A percentile compares a stretch with the other conserved stretches of the same genome.
Evolutionary conservation across 2,113 vertebrate species (phyloP).

Genomic region (Jacana jacana): DNA sequence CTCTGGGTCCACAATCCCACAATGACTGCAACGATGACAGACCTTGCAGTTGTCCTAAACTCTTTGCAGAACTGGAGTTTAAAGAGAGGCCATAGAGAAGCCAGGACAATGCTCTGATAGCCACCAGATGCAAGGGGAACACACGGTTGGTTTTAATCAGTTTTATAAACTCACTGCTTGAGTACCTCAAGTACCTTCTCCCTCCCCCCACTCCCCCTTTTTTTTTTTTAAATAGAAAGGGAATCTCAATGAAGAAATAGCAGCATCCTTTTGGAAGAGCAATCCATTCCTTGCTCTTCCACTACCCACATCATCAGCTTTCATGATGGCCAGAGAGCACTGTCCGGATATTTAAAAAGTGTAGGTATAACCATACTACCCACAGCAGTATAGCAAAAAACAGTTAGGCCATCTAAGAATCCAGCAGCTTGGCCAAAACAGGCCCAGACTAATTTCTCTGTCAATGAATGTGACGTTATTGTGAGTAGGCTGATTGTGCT

Average conservation of each 20-base stretch:
- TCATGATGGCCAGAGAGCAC: not conserved
- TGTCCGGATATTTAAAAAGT: not conserved
- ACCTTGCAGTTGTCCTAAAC: not conserved
- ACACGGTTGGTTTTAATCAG: not conserved
- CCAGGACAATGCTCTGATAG: not conserved
- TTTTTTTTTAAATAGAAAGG: not conserved
- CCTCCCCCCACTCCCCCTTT: accelerated
- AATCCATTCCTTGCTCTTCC: not conserved
- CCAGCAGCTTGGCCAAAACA: not conserved
- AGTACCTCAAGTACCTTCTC: not conserved
- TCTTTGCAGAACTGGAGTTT: not conserved
- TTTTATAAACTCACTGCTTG: not conserved
- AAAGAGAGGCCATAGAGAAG: not conserved
- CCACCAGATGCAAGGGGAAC: not conserved
- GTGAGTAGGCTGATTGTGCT: not conserved
- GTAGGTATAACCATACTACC: not conserved
- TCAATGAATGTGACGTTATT: not conserved
- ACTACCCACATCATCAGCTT: not conserved
- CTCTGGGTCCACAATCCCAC: not conserved
- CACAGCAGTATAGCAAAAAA: not conserved
- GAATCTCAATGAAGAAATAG: not conserved
- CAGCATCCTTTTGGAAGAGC: not conserved
- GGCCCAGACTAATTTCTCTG: not conserved
- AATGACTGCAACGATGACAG: not conserved
- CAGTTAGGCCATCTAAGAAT: not conserved